Percentiles rank a stretch among this genome's conserved stretches.
phyloP scores from a whole-genome alignment of 2,888 invertebrate genomes.

The Hemistola chrysoprasaria region DNA sequence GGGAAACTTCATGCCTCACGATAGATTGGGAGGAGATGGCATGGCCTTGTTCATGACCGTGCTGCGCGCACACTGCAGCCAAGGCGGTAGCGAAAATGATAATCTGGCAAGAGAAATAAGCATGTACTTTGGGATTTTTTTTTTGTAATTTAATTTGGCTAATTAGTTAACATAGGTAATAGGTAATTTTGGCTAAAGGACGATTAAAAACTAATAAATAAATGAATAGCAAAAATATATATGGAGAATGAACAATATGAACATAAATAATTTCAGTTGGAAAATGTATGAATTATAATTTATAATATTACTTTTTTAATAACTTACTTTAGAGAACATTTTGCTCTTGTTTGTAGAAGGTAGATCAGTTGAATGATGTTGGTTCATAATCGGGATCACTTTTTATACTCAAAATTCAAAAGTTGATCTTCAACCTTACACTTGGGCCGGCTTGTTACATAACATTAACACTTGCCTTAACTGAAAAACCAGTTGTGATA shows the following conservation, averaged over 20 bases:
- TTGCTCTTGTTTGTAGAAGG: constrained; percentile 36
- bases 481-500: constrained; percentile 22
- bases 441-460: constrained; percentile 32
- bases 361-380: constrained; percentile 45
- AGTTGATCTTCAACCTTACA: constrained; percentile 22
- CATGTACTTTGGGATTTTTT: too few relatives aligned
- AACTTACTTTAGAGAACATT: constrained; percentile 54
- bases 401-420: constrained; percentile 48
- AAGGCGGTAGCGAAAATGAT: constrained; percentile 33
- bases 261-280: neutral
- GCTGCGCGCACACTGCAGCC: constrained; percentile 41
- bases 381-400: constrained; percentile 30
- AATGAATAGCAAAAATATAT: too few relatives aligned
- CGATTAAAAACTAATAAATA: too few relatives aligned
- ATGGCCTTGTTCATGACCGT: constrained; percentile 39
- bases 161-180: too few relatives aligned
- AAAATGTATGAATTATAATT: neutral
- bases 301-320: constrained; percentile 40
- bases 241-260: too few relatives aligned
- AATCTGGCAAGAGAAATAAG: constrained; percentile 22
- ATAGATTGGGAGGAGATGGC: constrained; percentile 45
- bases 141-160: too few relatives aligned
- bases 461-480: constrained; percentile 7
- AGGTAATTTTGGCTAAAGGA: too few relatives aligned
- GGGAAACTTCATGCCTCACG: constrained; percentile 35